These are phyloP conservation scores for Lasiommata megera DNA, from an alignment of 2,888 invertebrate genomes.

Conservation along the genomic window DNA sequence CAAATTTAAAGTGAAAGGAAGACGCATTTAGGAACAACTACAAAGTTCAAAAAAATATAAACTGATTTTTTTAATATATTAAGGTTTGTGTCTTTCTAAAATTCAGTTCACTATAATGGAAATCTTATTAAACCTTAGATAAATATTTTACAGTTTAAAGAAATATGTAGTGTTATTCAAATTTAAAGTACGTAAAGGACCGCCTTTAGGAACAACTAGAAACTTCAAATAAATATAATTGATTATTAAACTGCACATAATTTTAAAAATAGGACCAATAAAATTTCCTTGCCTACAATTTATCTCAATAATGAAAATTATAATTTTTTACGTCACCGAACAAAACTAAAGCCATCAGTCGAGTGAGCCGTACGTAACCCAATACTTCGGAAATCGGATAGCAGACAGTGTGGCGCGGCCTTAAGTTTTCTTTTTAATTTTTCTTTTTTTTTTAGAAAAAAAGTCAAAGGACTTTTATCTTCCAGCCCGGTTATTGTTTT, in stretches of 20 bases:
- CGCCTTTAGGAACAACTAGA: no score
- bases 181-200: no score
- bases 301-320: slow-evolving; percentile 69
- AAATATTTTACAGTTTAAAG: no score
- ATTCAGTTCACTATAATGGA: no score
- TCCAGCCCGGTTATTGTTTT: slow-evolving; percentile 48
- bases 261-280: slow-evolving; percentile 34
- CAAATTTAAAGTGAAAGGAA: no score
- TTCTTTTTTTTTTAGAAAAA: slow-evolving; percentile 58
- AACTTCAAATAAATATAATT: background rate
- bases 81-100: no score
- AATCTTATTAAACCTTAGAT: no score
- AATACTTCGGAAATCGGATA: slow-evolving; percentile 77
- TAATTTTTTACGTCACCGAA: slow-evolving; percentile 58
- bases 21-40: no score
- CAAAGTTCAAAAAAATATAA: no score
- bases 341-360: slow-evolving; percentile 60
- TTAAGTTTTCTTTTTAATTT: slow-evolving; percentile 67
- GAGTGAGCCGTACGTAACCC: slow-evolving; percentile 66
- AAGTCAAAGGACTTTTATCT: slow-evolving; percentile 66
- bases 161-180: no score
- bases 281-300: slow-evolving; percentile 46
- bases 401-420: slow-evolving; percentile 80
- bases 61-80: no score
- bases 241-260: background rate